Conservation (phyloP, 2,797 vertebrate genomes). For the Leptodactylus fallax region DNA sequence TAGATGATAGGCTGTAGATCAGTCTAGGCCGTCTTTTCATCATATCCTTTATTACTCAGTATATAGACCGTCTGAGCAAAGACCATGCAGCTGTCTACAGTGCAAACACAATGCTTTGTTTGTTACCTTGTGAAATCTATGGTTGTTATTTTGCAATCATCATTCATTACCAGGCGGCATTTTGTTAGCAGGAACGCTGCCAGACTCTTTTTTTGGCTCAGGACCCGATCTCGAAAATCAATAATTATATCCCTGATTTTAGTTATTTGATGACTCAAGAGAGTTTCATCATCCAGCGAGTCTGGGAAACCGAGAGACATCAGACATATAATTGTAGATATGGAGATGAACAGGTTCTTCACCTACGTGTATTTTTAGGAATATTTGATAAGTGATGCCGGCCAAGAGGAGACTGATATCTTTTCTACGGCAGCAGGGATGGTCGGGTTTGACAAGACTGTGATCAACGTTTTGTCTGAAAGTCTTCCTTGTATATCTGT, state of each 20-base stretch:
- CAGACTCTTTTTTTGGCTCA: not conserved
- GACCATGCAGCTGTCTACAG: not conserved
- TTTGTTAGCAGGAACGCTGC: not conserved
- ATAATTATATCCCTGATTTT: slow-evolving; percentile 12
- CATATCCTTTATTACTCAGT: not conserved
- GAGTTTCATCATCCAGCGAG: not conserved
- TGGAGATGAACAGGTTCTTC: not conserved
- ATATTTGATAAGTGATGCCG: not conserved
- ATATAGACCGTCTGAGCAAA: not conserved
- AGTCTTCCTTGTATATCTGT: no score
- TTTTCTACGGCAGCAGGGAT: not conserved
- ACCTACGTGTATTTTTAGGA: not conserved
- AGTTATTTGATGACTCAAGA: not conserved
- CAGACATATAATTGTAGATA: not conserved
- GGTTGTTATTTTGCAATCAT: slow-evolving; percentile 13
- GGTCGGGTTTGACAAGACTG: not conserved
- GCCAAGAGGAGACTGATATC: not conserved
- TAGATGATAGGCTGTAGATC: not conserved
- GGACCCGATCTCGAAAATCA: not conserved
- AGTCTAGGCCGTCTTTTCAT: not conserved
- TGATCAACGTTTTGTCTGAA: not conserved
- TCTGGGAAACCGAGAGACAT: not conserved
- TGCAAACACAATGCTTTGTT: slow-evolving; percentile 1
- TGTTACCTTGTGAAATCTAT: not conserved
- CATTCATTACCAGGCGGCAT: not conserved